Evolutionary conservation across 2,113 vertebrate genomes (phyloP).

Genomic region (Addax nasomaculatus): DNA sequence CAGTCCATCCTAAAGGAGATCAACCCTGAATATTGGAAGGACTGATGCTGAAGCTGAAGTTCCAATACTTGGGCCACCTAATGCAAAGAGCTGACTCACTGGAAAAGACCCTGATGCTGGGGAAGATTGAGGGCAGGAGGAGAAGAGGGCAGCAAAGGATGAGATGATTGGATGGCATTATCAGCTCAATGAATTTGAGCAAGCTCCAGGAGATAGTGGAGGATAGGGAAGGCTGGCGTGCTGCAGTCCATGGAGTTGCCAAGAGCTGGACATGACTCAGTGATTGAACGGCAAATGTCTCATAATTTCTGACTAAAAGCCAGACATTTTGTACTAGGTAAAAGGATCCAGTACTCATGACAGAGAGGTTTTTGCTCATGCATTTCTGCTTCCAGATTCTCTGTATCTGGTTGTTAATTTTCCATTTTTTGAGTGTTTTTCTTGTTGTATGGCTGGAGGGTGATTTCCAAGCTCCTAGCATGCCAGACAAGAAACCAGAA

Average conservation of each 20-base stretch:
- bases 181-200: neutral
- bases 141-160: neutral
- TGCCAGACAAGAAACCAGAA: accelerated
- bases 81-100: neutral
- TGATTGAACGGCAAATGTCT: neutral
- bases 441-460: neutral
- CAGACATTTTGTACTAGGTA: accelerated
- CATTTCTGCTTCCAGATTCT: neutral
- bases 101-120: neutral
- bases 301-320: neutral
- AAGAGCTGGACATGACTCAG: neutral
- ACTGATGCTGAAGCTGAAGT: neutral
- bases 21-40: neutral
- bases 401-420: neutral
- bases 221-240: neutral
- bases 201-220: neutral
- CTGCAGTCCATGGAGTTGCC: neutral
- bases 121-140: neutral
- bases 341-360: neutral
- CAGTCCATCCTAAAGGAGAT: neutral
- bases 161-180: neutral
- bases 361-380: neutral
- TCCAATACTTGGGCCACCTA: neutral
- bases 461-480: too few relatives aligned
- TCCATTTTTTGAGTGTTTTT: too few relatives aligned